Evolutionary conservation across 2,113 vertebrate genomes (phyloP), one percentile per base, ranked within the genome.

Genomic region (Cavia porcellus): DNA sequence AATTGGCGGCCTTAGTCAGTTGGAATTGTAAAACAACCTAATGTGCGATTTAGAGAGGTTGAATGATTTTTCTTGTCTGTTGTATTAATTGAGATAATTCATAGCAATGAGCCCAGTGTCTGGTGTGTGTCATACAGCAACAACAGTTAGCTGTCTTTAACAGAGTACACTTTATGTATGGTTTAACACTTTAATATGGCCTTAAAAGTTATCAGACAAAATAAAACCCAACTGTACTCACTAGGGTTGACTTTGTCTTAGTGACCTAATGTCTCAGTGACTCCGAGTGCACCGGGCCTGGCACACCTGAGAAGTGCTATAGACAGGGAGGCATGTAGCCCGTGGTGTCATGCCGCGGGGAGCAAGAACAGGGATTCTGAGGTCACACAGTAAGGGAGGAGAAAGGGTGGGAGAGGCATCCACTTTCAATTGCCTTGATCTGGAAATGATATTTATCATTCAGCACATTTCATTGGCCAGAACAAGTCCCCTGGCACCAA

Each of bases 201-300:
- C 30, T 90, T 90, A 64, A 81, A 72, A 86, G 72, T 42, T 81
- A 4, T 45, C 59, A 92, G 35, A 84, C 59, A 94, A 89, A 89
- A 62, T 84, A 70, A 77, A 61, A 92, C 88, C 74, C 50, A 47
- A 80, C 50, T 77, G 2, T 57, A 38, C 90, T 74, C 13, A 17
- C 64, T 68, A 62, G 62, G 61, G 62, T 22, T 89, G 95, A 80
- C 20, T 61, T 62, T 83, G 52, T 93, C 72, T 86, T 35, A 55
- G 35, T 81, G 64, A 86, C 62, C 35, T 82, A 82, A 59, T 82
- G 59, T 70, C 32, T 81, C 47, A 45, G 25, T 47, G 57, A 19
- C 74, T 52, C 68, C 55, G 62, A 64, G n/a, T n/a, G 30, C 64
- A 55, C 24, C 19, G 20, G 35, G 35, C 61, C 42, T 59, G 24